Percentiles rank a stretch among this genome's conserved stretches.
These are phyloP conservation scores for Lacerta agilis DNA, from an alignment of 2,797 vertebrate genomes.

Conservation along the genomic window DNA sequence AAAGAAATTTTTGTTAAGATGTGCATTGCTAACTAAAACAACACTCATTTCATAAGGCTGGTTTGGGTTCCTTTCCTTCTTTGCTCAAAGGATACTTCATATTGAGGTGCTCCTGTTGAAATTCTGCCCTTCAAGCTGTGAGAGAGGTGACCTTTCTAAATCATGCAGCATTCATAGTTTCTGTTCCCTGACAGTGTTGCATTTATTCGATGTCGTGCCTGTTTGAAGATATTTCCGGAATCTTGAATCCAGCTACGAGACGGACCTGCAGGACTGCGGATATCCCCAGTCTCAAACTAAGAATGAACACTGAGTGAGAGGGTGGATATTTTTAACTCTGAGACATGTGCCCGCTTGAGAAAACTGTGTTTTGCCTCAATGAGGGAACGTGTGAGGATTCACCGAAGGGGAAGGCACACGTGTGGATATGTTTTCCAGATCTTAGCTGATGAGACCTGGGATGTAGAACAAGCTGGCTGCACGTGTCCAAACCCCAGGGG, in stretches of 20 bases:
- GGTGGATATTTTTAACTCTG: constrained; percentile 14
- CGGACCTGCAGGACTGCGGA: not conserved
- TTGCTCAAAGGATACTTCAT: constrained; percentile 19
- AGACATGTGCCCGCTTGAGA: not conserved
- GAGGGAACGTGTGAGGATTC: constrained; percentile 11
- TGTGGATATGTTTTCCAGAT: not conserved
- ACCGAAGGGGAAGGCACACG: constrained; percentile 24
- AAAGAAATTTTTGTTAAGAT: constrained; percentile 41
- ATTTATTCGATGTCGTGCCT: constrained; percentile 25
- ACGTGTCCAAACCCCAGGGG: not conserved
- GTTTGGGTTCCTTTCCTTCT: constrained; percentile 55
- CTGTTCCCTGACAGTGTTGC: constrained; percentile 8
- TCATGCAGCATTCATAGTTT: constrained; percentile 19
- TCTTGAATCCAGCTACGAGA: rapidly evolving
- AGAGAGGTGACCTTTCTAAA: constrained; percentile 26
- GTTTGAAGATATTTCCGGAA: constrained; percentile 32
- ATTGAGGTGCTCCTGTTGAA: constrained; percentile 32
- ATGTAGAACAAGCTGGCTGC: constrained; percentile 34
- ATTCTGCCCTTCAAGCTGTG: constrained; percentile 16
- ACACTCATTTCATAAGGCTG: constrained; percentile 38
- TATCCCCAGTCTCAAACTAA: not conserved
- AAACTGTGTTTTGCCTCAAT: rapidly evolving
- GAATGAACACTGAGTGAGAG: constrained; percentile 14
- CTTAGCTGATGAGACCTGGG: constrained; percentile 36
- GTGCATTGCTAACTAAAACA: constrained; percentile 59